Base-by-base conservation (phyloP, 2,888 invertebrate genomes). In the Hedychridium roseum region DNA sequence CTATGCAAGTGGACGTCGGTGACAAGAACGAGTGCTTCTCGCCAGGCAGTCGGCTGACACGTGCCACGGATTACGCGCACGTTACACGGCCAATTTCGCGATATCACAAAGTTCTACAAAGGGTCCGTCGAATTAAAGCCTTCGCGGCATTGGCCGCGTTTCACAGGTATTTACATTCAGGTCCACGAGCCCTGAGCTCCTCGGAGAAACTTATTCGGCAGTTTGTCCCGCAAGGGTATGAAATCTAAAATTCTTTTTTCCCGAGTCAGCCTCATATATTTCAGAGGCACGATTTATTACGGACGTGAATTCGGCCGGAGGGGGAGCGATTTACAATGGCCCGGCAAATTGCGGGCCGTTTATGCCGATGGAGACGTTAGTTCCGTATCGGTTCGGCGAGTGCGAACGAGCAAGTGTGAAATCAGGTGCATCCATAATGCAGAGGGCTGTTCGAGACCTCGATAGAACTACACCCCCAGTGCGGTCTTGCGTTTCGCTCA, bases 391-490 rank as follows among this genome's bases (percentile, higher is more conserved):
- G 43, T 38, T 53, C 31, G 46, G 20, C 64, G 50, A n/a, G 61
- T 71, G 68, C 56, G 67, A 73, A 72, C 66, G 70, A 73, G 66
- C 77, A 76, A 77, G 77, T 76, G 78, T 76, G 72, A 76, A 77
- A 77, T 76, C 76, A 75, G 71, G 70, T 73, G 74, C 71, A 70
- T 70, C 65, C 66, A 70, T 73, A 71, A 73, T 73, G 70, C 66
- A 70, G 60, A 59, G 64, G 65, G 69, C 52, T 60, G 57, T 23
- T 31, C 45, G 34, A 31, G 30, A 40, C 38, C 27, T 37, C 39
- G 48, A n/a, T n/a, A n/a, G 49, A 51, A 49, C 17, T 46, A n/a
- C 53, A 34, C 49, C 56, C 57, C 53, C 17, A 36, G 32, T 39
- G 38, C 42, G 46, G 27, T 36, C 44, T 43, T 14, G 26, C 35